phyloP scores from a whole-genome alignment of 2,113 vertebrate species.

The Furnarius figulus region DNA sequence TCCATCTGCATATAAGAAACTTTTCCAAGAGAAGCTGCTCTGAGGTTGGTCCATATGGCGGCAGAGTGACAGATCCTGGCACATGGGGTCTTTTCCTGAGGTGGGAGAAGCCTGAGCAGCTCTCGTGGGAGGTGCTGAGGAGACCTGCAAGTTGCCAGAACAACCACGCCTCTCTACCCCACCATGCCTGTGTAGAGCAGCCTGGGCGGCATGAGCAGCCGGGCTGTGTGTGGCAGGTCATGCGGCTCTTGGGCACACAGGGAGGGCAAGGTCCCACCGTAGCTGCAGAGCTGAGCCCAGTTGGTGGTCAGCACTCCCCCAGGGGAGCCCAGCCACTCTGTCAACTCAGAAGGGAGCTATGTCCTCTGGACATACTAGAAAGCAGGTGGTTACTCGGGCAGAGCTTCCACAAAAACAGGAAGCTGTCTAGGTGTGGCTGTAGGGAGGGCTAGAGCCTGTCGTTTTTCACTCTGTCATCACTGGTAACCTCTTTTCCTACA shows the following conservation, averaged over 20 bases:
- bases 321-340: accelerated
- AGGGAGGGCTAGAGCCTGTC: background rate
- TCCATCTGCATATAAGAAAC: background rate
- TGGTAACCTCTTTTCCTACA: background rate
- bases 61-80: background rate
- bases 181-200: background rate
- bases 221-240: accelerated
- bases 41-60: background rate
- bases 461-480: background rate
- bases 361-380: background rate
- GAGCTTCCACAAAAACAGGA: background rate
- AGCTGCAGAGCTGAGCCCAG: background rate
- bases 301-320: background rate
- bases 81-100: background rate
- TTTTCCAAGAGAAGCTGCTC: background rate
- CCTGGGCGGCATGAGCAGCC: background rate
- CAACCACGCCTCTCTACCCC: background rate
- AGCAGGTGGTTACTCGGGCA: background rate
- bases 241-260: accelerated
- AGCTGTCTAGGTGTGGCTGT: background rate
- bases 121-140: background rate
- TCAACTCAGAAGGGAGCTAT: background rate
- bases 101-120: background rate
- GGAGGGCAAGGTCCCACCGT: background rate
- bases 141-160: background rate